Conservation (phyloP, 2,797 vertebrate species). For the Lerista edwardsae region DNA sequence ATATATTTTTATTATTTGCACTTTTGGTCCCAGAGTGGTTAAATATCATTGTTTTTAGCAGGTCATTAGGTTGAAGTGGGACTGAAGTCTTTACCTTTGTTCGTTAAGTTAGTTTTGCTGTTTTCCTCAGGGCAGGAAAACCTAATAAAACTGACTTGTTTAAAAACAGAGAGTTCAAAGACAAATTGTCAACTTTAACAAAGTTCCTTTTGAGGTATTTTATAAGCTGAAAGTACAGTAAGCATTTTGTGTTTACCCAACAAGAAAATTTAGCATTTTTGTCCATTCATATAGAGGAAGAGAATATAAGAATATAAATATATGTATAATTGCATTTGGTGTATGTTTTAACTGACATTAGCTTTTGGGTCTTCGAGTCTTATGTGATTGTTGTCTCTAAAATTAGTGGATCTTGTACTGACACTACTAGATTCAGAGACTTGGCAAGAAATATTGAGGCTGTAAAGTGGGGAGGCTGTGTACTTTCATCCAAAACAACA, state of each 20-base stretch:
- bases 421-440: no score
- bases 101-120: slow-evolving; percentile 59
- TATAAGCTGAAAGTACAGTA: slow-evolving; percentile 63
- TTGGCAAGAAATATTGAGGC: no score
- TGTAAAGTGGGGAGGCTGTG: no score
- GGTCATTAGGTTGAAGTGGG: slow-evolving; percentile 60
- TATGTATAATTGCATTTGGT: no score
- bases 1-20: slow-evolving; percentile 37
- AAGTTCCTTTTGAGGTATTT: slow-evolving; percentile 70
- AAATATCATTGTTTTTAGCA: slow-evolving; percentile 64
- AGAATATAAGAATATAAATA: slow-evolving; percentile 23
- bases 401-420: no score
- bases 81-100: slow-evolving; percentile 73
- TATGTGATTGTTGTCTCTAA: no score
- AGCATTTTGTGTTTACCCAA: slow-evolving; percentile 65
- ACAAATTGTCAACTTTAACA: slow-evolving; percentile 71
- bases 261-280: slow-evolving; percentile 62
- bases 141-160: slow-evolving; percentile 72
- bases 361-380: no score
- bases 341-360: no score
- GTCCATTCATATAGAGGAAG: no score
- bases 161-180: slow-evolving; percentile 73
- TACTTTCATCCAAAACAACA: no score
- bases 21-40: slow-evolving; percentile 51
- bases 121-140: slow-evolving; percentile 73